A percentile compares a stretch with the other conserved stretches of the same genome.
These are phyloP conservation scores for Calyptommatus sinebrachiatus DNA, from an alignment of 2,113 vertebrate species.

Conservation along the genomic window DNA sequence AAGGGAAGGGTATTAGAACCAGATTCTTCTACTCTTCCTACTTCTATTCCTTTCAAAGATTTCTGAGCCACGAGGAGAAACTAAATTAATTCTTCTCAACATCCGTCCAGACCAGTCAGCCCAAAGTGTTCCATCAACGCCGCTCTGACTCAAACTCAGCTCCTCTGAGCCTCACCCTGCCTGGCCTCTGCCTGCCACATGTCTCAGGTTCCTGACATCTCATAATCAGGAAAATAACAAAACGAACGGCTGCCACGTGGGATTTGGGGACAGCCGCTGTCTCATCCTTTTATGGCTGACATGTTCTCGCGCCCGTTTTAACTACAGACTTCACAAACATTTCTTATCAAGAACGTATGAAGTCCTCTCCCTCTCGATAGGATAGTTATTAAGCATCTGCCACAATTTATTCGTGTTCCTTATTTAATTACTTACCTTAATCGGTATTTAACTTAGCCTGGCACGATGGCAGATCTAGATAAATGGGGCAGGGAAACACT, in stretches of 20 bases:
- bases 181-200: not conserved
- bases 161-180: too few species aligned
- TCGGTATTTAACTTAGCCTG: not conserved
- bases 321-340: not conserved
- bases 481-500: too few species aligned
- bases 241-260: not conserved
- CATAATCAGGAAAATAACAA: not conserved
- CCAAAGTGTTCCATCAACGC: not conserved
- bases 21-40: too few species aligned
- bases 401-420: not conserved
- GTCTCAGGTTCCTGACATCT: not conserved
- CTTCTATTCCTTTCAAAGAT: too few species aligned
- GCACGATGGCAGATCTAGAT: not conserved
- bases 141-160: not conserved
- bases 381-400: constrained; percentile 11
- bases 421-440: not conserved
- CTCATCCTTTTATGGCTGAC: not conserved
- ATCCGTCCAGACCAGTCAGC: not conserved
- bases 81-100: too few species aligned
- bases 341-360: not conserved
- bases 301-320: not conserved
- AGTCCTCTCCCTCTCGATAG: not conserved
- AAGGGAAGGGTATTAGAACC: too few species aligned
- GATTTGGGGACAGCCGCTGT: not conserved
- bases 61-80: not conserved